These are phyloP conservation scores for Scortum barcoo DNA, from an alignment of 2,113 vertebrate species.

Conservation along the genomic window DNA sequence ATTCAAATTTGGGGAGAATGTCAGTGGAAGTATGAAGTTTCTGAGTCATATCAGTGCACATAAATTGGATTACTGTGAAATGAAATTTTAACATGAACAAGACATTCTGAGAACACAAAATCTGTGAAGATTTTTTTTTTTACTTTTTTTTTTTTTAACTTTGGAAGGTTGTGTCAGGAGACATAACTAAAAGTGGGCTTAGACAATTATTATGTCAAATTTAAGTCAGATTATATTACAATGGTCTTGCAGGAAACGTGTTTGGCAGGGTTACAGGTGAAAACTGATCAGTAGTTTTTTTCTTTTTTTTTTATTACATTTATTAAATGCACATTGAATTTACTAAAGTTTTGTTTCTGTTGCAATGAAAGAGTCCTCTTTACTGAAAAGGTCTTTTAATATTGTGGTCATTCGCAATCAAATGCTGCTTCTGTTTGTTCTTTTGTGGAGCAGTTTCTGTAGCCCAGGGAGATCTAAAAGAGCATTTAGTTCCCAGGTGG, in stretches of 20 bases:
- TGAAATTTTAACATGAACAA: neutral
- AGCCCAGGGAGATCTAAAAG: conserved; percentile 22
- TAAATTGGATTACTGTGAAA: neutral
- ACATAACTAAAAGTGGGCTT: too few relatives aligned
- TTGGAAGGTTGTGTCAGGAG: too few relatives aligned
- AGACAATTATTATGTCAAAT: too few relatives aligned
- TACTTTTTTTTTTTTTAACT: too few relatives aligned
- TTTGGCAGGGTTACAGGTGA: too few relatives aligned
- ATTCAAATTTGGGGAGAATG: conserved; percentile 13
- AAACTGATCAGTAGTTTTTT: too few relatives aligned
- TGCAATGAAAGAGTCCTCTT: neutral
- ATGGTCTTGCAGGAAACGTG: too few relatives aligned
- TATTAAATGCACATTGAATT: neutral
- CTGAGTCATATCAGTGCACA: neutral
- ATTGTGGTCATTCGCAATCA: neutral
- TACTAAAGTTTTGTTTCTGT: neutral
- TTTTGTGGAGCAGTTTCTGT: conserved; percentile 22
- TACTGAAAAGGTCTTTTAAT: neutral
- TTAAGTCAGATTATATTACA: too few relatives aligned
- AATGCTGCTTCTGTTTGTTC: neutral
- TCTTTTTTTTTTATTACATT: neutral
- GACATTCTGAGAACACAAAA: neutral
- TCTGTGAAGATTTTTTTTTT: too few relatives aligned
- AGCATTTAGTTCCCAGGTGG: conserved; percentile 37
- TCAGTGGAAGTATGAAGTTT: neutral